Conservation (phyloP, 2,113 vertebrate genomes). For the Junco hyemalis region DNA sequence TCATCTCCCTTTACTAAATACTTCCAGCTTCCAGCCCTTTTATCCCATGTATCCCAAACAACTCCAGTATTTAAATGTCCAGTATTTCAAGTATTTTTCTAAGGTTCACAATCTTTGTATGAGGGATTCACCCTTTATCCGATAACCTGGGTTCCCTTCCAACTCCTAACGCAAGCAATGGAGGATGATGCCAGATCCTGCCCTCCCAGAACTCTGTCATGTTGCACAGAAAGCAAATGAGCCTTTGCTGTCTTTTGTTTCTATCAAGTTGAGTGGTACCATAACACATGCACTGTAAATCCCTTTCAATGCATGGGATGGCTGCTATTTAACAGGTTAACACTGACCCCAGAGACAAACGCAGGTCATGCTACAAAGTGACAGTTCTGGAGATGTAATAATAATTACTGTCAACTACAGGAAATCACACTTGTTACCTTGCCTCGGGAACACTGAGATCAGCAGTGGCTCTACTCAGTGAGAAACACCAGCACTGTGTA, state of each 20-base stretch:
- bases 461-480: neutral
- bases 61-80: neutral
- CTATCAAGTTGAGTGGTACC: neutral
- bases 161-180: neutral
- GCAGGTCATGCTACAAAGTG: neutral
- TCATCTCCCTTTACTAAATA: neutral
- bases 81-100: neutral
- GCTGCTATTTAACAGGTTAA: neutral
- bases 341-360: neutral
- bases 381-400: neutral
- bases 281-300: neutral
- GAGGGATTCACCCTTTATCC: neutral
- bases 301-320: too few species aligned
- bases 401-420: neutral
- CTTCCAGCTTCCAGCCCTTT: neutral
- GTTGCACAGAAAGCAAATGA: neutral
- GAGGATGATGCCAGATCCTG: neutral
- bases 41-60: neutral
- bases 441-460: neutral
- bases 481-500: neutral
- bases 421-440: neutral
- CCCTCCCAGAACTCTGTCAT: neutral
- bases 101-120: neutral
- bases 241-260: neutral
- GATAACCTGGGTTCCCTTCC: neutral